phyloP scores from a whole-genome alignment of 1,140 invertebrate genomes.

The Aricia agestis region DNA sequence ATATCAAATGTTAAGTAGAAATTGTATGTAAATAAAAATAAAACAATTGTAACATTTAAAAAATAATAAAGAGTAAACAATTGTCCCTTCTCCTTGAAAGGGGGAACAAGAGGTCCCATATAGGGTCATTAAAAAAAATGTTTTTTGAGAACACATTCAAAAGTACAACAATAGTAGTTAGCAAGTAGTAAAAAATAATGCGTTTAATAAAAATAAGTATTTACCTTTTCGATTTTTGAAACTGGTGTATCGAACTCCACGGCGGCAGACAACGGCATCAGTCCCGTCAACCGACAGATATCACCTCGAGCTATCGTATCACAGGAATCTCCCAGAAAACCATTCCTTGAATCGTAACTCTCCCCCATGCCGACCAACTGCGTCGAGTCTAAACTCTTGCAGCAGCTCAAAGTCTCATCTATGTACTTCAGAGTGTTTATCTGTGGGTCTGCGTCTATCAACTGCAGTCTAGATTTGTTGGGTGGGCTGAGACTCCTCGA shows the following conservation, averaged over 20 bases:
- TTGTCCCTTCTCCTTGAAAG: too few relatives aligned
- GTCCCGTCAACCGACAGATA: conserved; percentile 47
- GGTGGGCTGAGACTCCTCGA: conserved; percentile 70
- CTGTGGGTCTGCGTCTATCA: conserved; percentile 78
- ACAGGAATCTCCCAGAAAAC: conserved; percentile 66
- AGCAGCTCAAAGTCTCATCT: conserved; percentile 75
- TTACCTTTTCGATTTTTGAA: conserved; percentile 47
- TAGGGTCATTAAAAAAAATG: too few relatives aligned
- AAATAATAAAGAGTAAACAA: too few relatives aligned
- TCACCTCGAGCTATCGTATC: conserved; percentile 67
- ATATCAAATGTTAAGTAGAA: too few relatives aligned
- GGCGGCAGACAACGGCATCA: conserved; percentile 35
- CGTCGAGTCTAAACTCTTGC: conserved; percentile 71
- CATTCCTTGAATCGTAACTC: conserved; percentile 71
- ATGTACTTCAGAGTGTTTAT: conserved; percentile 79
- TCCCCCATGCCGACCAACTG: conserved; percentile 68
- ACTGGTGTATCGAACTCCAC: conserved; percentile 64
- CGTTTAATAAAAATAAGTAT: too few relatives aligned
- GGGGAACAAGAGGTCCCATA: too few relatives aligned
- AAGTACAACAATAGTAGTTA: too few relatives aligned
- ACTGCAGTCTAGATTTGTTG: conserved; percentile 60
- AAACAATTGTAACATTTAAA: too few relatives aligned
- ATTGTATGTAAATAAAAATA: too few relatives aligned
- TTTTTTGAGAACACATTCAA: too few relatives aligned
- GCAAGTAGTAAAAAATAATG: too few relatives aligned